Base-by-base conservation (phyloP, 35 echinoderm and acorn worm genomes). In the Acanthaster planci region DNA sequence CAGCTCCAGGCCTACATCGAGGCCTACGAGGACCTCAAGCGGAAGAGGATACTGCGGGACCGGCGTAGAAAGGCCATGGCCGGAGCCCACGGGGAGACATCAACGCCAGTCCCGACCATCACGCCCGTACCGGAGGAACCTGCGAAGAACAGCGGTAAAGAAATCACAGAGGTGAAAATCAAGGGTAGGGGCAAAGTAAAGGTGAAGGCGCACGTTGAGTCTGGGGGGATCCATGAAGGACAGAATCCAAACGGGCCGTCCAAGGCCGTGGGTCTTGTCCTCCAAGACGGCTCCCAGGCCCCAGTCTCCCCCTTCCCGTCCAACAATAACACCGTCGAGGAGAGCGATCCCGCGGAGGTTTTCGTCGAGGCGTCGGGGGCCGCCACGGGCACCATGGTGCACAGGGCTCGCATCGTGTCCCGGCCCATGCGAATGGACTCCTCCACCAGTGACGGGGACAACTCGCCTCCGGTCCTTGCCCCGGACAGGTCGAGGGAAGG, bases 1-100 rank as follows among this genome's bases (percentile, higher is more conserved):
- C 96, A 99, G 38, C 79, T 99, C 38, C 96, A 99, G 77, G 92
- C 91, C 39, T 99, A 99, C 79, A 99, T 99, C 59, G 96, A 99
- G 40, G 96, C 96, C 2, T 99, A 94, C 79, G 96, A 99, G 76
- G 92, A 94, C 51, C 83, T 99, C 38, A 99, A 99, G 52, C 85
- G 89, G 14, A 99, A 94, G 79, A 80, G 84, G 89, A 93, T 86
- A 27, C 47, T 90, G 64, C 59, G 91, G 26, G 77, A 83, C 22
- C 80, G 90, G 18, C 52, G 90, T 21, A 90, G 87, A 58, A 90
- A 97, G 51, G 91, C 83, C 17, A 26, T 90, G 40, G 67, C 21
- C 51, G 40, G 27, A 85, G 26, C 44, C 6, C 19, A 37, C 38
- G 54, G 34, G 8, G 56, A 76, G 60, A 12, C 36, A 2, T 3